Percentiles rank a stretch among this genome's conserved stretches.
phyloP scores from a whole-genome alignment of 2,797 vertebrate genomes.

The Sphenodon punctatus region DNA sequence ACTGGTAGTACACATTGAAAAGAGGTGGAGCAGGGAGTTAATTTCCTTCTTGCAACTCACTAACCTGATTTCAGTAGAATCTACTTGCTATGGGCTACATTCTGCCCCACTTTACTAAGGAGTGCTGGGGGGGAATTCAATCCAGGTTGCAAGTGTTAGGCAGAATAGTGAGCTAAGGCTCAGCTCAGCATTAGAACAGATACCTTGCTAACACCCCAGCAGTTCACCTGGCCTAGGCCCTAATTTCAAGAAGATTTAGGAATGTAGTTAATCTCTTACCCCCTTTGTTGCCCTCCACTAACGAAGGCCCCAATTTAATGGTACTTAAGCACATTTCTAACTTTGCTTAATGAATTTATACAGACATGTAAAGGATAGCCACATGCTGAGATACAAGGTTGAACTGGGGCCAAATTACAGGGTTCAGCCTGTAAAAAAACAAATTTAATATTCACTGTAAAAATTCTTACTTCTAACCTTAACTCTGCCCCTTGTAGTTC shows the following conservation, averaged over 20 bases:
- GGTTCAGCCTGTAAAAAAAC: neutral
- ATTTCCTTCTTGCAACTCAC: neutral
- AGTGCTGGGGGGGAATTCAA: neutral
- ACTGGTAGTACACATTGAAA: slow-evolving; percentile 6
- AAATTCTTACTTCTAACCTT: neutral
- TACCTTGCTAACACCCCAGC: neutral
- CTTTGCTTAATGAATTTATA: neutral
- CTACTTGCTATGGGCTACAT: neutral
- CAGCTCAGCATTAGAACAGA: neutral
- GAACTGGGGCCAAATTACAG: neutral
- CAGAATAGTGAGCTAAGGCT: neutral
- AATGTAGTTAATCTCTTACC: neutral
- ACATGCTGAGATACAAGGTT: neutral
- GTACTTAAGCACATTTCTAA: neutral
- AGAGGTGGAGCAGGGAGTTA: neutral
- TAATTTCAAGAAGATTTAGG: neutral
- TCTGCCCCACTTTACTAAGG: neutral
- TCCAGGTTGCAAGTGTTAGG: neutral
- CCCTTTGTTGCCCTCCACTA: neutral
- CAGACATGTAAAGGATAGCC: neutral
- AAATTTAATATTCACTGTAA: neutral
- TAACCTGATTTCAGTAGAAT: neutral
- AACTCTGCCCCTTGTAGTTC: neutral
- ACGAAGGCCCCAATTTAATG: neutral
- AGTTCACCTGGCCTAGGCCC: neutral